A percentile compares a stretch with the other conserved stretches of the same genome.
Evolutionary conservation across 2,888 invertebrate species (phyloP).

Genomic region (Amphipoea lucens): DNA sequence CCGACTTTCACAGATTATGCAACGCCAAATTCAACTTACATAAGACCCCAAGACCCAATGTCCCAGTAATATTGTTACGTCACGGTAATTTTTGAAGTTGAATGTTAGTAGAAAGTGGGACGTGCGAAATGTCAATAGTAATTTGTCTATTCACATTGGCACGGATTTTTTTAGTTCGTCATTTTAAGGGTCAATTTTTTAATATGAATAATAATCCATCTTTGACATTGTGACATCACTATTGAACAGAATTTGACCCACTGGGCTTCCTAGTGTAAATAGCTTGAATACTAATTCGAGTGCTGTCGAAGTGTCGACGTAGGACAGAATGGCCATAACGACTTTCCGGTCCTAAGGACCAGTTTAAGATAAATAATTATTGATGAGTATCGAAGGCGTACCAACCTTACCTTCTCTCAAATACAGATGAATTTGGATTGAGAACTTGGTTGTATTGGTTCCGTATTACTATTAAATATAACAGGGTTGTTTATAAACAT

Average conservation of each 20-base stretch:
- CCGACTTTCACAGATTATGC: constrained; percentile 88
- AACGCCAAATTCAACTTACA: constrained; percentile 83
- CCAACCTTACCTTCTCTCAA: background rate
- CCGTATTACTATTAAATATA: background rate
- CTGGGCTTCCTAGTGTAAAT: background rate
- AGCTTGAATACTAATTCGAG: background rate
- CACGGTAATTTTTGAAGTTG: constrained; percentile 85
- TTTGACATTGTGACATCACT: constrained; percentile 29
- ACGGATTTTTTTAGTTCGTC: constrained; percentile 51
- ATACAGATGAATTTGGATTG: background rate
- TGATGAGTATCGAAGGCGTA: background rate
- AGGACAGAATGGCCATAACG: background rate
- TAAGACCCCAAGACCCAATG: constrained; percentile 88
- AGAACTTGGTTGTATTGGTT: background rate
- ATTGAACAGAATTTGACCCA: constrained; percentile 1
- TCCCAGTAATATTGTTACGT: constrained; percentile 85
- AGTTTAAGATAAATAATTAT: background rate
- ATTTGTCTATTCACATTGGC: constrained; percentile 72
- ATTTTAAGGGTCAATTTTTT: constrained; percentile 26
- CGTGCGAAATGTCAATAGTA: constrained; percentile 84
- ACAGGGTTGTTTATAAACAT: background rate
- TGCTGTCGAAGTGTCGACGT: background rate
- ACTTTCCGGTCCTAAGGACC: background rate
- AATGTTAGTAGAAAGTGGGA: constrained; percentile 87
- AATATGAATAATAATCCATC: constrained; percentile 10